These are phyloP conservation scores for Ethmia dodecea DNA, from an alignment of 2,888 invertebrate genomes.

Conservation along the genomic window DNA sequence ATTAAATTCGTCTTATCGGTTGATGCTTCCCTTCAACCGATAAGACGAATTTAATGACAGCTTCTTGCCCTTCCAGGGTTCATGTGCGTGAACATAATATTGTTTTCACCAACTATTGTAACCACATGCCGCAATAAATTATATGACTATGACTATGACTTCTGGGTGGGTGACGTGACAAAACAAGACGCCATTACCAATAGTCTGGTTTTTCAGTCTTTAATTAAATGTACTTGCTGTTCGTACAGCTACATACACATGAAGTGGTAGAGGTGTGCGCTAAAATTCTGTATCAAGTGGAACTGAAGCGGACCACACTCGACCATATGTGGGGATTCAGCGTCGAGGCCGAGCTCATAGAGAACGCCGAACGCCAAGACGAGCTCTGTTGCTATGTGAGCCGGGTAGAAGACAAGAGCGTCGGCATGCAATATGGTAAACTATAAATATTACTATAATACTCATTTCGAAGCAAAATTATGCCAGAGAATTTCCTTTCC, in stretches of 20 bases:
- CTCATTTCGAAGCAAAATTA: slow-evolving; percentile 3
- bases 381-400: slow-evolving; percentile 98
- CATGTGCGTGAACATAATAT: too few relatives aligned
- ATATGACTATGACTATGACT: too few relatives aligned
- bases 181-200: too few relatives aligned
- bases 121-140: too few relatives aligned
- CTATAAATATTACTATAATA: slow-evolving; percentile 14
- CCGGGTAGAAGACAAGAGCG: slow-evolving; percentile 96
- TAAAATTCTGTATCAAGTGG: slow-evolving; percentile 97
- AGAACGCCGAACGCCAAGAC: slow-evolving; percentile 96
- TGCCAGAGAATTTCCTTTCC: slow-evolving; percentile 2
- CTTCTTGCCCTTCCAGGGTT: too few relatives aligned
- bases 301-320: slow-evolving; percentile 91
- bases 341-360: slow-evolving; percentile 97
- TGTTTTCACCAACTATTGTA: too few relatives aligned
- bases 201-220: too few relatives aligned
- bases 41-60: too few relatives aligned
- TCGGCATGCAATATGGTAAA: slow-evolving; percentile 96
- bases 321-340: slow-evolving; percentile 99
- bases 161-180: too few relatives aligned
- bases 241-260: slow-evolving; percentile 90
- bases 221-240: too few relatives aligned
- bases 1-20: too few relatives aligned
- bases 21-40: too few relatives aligned
- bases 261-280: slow-evolving; percentile 97